Evolutionary conservation across 1,140 invertebrate species (phyloP).

Genomic region (Lasaia peninsularis): DNA sequence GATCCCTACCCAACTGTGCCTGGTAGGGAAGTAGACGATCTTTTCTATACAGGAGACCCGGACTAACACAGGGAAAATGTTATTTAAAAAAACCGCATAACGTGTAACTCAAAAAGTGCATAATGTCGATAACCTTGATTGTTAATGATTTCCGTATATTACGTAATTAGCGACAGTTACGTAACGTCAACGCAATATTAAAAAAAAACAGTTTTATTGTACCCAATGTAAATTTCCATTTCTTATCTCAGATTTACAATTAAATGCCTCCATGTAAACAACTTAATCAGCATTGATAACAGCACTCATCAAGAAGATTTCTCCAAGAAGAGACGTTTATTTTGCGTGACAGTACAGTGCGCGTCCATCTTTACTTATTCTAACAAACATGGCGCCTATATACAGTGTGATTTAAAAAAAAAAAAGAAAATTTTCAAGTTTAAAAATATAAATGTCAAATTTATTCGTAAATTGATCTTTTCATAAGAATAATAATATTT

Average conservation of each 20-base stretch:
- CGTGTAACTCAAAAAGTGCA: no score
- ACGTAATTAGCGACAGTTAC: neutral
- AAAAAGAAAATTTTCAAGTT: neutral
- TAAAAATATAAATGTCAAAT: neutral
- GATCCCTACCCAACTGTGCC: no score
- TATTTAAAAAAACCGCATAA: no score
- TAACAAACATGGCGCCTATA: neutral
- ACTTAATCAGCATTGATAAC: constrained; percentile 38
- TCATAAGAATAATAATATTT: no score
- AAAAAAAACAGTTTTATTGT: neutral
- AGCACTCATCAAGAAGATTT: constrained; percentile 32
- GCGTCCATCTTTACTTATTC: neutral
- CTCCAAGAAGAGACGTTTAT: constrained; percentile 30
- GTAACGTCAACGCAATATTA: neutral
- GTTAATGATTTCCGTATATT: neutral
- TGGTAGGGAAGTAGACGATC: no score
- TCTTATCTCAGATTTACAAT: constrained; percentile 1
- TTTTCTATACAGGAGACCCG: no score
- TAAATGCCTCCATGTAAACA: constrained; percentile 35
- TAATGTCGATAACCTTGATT: no score
- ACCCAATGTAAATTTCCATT: constrained; percentile 5
- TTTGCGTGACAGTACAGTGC: constrained; percentile 7
- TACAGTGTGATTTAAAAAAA: neutral
- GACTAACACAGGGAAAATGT: no score
- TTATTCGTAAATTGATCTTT: no score